phyloP scores from a whole-genome alignment of 2,888 invertebrate genomes.

The Bombylius discolor region DNA sequence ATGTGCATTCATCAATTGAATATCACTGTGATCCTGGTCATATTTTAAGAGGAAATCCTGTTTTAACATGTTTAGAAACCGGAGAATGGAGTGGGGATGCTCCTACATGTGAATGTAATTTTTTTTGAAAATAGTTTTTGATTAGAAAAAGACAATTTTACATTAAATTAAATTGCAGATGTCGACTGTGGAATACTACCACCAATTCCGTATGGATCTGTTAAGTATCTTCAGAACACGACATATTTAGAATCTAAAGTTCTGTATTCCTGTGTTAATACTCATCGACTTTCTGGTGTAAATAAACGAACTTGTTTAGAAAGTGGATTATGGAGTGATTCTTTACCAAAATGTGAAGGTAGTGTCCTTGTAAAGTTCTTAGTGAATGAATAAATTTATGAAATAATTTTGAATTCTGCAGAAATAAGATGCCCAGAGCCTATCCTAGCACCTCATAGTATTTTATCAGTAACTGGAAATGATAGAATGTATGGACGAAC shows the following conservation, averaged over 20 bases:
- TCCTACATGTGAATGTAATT: slow-evolving; percentile 72
- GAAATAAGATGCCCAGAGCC: slow-evolving; percentile 84
- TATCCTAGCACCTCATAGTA: slow-evolving; percentile 66
- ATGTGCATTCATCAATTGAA: slow-evolving; percentile 74
- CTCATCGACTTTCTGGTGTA: slow-evolving; percentile 66
- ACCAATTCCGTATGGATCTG: slow-evolving; percentile 62
- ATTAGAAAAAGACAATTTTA: neutral
- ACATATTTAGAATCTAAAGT: slow-evolving; percentile 73
- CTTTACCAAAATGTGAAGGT: slow-evolving; percentile 70
- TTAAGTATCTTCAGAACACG: slow-evolving; percentile 61
- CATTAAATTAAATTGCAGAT: slow-evolving; percentile 39
- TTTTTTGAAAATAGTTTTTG: neutral
- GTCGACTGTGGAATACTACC: slow-evolving; percentile 80
- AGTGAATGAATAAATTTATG: too few species aligned
- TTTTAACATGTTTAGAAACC: slow-evolving; percentile 55
- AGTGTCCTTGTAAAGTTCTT: neutral
- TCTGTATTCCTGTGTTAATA: slow-evolving; percentile 63
- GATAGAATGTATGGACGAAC: slow-evolving; percentile 81
- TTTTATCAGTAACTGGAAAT: slow-evolving; percentile 79
- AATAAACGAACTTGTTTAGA: slow-evolving; percentile 58
- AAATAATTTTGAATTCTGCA: slow-evolving; percentile 27
- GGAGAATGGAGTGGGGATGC: slow-evolving; percentile 77
- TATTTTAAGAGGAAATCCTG: slow-evolving; percentile 57
- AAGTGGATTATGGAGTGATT: slow-evolving; percentile 70
- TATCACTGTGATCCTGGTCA: slow-evolving; percentile 82